Evolutionary conservation across 1,140 invertebrate genomes (phyloP), one percentile per base, ranked within the genome.

Genomic region (Hycleus cichorii): DNA sequence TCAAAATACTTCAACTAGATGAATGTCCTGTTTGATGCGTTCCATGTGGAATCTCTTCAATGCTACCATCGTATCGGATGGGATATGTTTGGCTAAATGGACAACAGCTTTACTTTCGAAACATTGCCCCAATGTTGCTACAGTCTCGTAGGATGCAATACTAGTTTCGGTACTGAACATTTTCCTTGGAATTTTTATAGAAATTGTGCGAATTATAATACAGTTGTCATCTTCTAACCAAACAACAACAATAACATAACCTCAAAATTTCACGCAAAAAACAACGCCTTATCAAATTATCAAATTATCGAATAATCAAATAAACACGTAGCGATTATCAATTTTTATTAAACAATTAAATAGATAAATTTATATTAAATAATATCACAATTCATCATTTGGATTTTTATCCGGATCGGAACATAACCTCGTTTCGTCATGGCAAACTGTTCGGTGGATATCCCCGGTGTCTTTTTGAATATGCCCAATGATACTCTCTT

Each of bases 31-130:
- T 72, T 79, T 82, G 25, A 78, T 79, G 66, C 81, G 82, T 62
- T 91, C 89, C 66, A 91, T 76, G 66, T 87, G 81, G 70, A 87
- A 87, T 65, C 84, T 83, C 70, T 90, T 89, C 11, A 91, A 75
- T 25, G 87, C 85, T 47, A 91, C 81, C 72, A 83, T 77, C 61
- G 80, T 79, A 54, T 82, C 81, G 50, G 81, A 82, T n/a, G 83
- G 80, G 55, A 80, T 76, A 70, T 89, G 85, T 61, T 80, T 76
- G 9, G 83, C 87, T 46, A 88, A 78, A 66, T 85, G 83, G 44
- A 88, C 83, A n/a, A 80, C 73, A 24, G 77, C 85, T 40, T 78
- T 78, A 47, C 84, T 83, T 69, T 83, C 82, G 68, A 82, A 84
- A 68, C 86, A 87, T 64, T 85, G 82, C 49, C 83, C 80, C 67